Evolutionary conservation across 2,888 invertebrate species (phyloP).

Genomic region (Hydrotaea cyrtoneurina): DNA sequence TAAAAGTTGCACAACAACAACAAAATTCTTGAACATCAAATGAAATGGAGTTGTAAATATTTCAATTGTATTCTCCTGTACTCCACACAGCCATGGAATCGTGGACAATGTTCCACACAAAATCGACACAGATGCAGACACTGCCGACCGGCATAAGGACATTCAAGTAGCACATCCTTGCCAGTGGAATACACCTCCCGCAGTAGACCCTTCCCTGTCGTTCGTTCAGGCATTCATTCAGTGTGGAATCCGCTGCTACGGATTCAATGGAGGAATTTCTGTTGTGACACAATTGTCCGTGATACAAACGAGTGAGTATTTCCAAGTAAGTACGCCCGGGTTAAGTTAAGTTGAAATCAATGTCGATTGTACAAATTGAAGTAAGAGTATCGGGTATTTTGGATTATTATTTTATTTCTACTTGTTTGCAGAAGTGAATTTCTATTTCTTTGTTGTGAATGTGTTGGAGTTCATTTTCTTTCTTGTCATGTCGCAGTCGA

Average conservation of each 20-base stretch:
- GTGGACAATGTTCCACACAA: neutral
- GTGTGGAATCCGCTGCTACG: too few species aligned
- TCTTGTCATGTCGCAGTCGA: constrained; percentile 6
- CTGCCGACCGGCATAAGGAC: neutral
- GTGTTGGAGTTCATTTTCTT: neutral
- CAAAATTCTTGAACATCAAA: constrained; percentile 33
- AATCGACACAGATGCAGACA: neutral
- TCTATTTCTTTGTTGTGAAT: neutral
- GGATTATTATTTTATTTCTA: constrained; percentile 13
- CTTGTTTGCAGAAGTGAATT: too few species aligned
- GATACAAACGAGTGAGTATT: constrained; percentile 13
- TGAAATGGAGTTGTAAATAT: constrained; percentile 39
- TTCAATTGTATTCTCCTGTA: constrained; percentile 20
- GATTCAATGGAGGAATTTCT: constrained; percentile 27
- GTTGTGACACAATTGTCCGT: constrained; percentile 23
- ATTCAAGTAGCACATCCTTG: neutral
- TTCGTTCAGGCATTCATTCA: too few species aligned
- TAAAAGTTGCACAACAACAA: neutral
- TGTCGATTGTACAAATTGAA: constrained; percentile 34
- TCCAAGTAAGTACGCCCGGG: constrained; percentile 22
- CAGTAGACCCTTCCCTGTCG: neutral
- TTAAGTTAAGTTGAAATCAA: constrained; percentile 36
- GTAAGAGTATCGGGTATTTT: constrained; percentile 28
- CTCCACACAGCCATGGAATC: neutral
- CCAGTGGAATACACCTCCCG: neutral